A percentile compares a stretch with the other conserved stretches of the same genome.
phyloP scores from a whole-genome alignment of 2,797 vertebrate species.

The Scarus forsteni region DNA sequence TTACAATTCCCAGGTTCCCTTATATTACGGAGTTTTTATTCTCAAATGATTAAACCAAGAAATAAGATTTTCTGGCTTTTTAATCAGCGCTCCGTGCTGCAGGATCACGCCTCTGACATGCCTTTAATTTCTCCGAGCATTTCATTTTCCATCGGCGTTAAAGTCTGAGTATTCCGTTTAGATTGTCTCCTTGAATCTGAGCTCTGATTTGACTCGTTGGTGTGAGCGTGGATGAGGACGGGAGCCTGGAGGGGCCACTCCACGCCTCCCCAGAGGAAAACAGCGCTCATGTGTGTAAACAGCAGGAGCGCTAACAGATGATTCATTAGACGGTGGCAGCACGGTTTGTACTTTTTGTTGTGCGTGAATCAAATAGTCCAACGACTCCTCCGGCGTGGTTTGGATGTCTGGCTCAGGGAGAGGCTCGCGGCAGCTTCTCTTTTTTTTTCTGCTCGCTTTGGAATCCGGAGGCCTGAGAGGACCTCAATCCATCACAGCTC shows the following conservation, averaged over 20 bases:
- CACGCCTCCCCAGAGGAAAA: constrained; percentile 49
- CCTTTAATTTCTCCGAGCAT: constrained; percentile 56
- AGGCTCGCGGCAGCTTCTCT: constrained; percentile 70
- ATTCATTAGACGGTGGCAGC: constrained; percentile 44
- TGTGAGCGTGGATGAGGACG: constrained; percentile 54
- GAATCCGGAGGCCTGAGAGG: constrained; percentile 82
- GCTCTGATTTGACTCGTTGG: constrained; percentile 50
- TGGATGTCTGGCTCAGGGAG: constrained; percentile 74
- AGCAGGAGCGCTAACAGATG: constrained; percentile 42
- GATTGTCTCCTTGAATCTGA: constrained; percentile 65
- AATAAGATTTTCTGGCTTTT: constrained; percentile 47
- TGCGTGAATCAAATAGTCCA: constrained; percentile 25
- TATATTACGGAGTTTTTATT: constrained; percentile 41
- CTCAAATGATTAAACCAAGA: constrained; percentile 59
- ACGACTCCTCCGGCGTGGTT: constrained; percentile 41
- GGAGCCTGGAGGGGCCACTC: constrained; percentile 67
- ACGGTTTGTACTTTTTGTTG: constrained; percentile 57
- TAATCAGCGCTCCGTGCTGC: constrained; percentile 36
- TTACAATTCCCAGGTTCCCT: constrained; percentile 64
- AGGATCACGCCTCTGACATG: constrained; percentile 49
- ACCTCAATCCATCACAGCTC: constrained; percentile 83
- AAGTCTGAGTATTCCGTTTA: constrained; percentile 58
- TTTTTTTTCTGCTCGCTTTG: constrained; percentile 81
- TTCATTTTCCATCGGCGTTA: constrained; percentile 59
- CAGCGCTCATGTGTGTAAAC: constrained; percentile 42